These are phyloP conservation scores for Cotesia chilonis DNA, from an alignment of 1,140 invertebrate species.

Conservation along the genomic window DNA sequence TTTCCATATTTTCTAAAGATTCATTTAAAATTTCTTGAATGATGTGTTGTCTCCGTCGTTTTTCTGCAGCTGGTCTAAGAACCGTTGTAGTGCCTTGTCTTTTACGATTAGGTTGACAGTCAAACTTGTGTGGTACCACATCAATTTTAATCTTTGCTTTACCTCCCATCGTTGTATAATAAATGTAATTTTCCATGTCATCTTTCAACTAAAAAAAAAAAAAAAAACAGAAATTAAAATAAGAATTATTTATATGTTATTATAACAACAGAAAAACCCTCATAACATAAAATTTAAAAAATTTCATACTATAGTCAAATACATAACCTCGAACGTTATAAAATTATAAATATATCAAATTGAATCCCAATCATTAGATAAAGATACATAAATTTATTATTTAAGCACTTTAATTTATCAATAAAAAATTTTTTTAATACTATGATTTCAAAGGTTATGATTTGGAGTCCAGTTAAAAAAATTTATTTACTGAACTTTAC, in stretches of 20 bases:
- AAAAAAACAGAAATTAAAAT: neutral
- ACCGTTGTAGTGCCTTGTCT: neutral
- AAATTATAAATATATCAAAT: neutral
- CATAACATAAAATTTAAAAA: neutral
- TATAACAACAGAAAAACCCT: neutral
- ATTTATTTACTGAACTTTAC: neutral
- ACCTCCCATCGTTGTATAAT: constrained; percentile 18
- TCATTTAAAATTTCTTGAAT: neutral
- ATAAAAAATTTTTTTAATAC: neutral
- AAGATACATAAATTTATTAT: neutral
- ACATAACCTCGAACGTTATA: neutral
- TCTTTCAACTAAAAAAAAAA: constrained; percentile 25
- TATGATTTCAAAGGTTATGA: neutral
- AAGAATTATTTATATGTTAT: neutral
- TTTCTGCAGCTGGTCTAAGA: constrained; percentile 1
- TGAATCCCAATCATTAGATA: neutral
- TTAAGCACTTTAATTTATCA: neutral
- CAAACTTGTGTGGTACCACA: constrained; percentile 32
- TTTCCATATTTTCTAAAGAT: neutral
- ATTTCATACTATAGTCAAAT: neutral
- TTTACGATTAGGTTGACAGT: constrained; percentile 37
- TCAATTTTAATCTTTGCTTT: constrained; percentile 31
- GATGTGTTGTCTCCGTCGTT: neutral
- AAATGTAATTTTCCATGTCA: constrained; percentile 37
- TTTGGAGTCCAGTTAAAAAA: neutral